Base-by-base conservation (phyloP, 2,797 vertebrate genomes). In the Sebastes oblongus region DNA sequence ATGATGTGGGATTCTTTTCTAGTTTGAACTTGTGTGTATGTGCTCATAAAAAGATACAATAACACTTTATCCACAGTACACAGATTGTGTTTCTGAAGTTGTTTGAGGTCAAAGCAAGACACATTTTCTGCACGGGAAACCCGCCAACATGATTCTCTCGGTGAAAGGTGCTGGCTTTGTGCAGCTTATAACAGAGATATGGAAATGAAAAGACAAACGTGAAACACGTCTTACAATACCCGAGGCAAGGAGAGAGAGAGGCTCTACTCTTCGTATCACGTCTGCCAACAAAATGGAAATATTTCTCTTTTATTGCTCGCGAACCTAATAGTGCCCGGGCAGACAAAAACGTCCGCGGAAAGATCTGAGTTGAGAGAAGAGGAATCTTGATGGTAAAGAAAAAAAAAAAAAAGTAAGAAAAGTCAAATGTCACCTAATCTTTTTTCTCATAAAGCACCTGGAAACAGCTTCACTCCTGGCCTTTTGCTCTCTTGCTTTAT, bases 351-450 rank as follows among this genome's bases (percentile, higher is more conserved):
- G 16, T 72, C 82, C 4, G 46, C 34, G 8, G 62, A 68, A 58
- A 62, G 82, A 88, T 88, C 76, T 78, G 82, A 86, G 79, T n/a
- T 69, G 58, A 75, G 50, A 72, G 75, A 75, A 75, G 68, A 83
- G 46, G 68, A 54, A 76, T 81, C 54, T 55, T 79, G 79, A 74
- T 8, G 16, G 50, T 42, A 2, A 55, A 58, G 77, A 80, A 54
- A 77, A 80, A 64, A 62, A 64, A 62, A 76, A 66, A 66, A 65
- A 71, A 52, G 34, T 7, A 24, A 20, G 58, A 80, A 77, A 87
- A 87, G 73, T 78, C 77, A 86, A 83, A 91, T 83, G 73, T 87
- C 82, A 81, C 27, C 72, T 42, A 73, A 77, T 87, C 66, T 25
- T 67, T 67, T 85, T 78, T 72, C 66, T 82, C 67, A 56, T 81